These are phyloP conservation scores for Caenorhabditis sp. DNA, from an alignment of 2,888 invertebrate species.

Conservation along the genomic window DNA sequence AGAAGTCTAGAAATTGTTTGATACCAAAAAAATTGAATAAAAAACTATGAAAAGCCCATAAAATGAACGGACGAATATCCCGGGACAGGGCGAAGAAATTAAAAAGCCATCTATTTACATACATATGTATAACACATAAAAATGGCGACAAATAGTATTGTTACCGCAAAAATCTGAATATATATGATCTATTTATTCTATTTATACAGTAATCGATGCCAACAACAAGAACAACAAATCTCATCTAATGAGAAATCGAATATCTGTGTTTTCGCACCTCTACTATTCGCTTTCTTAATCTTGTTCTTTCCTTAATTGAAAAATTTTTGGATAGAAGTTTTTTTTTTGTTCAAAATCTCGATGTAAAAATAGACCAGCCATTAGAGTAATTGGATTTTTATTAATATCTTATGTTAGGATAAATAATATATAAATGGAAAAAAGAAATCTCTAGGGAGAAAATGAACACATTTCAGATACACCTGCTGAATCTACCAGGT, in stretches of 20 bases:
- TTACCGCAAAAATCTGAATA: background rate
- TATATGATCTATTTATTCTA: background rate
- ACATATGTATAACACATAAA: background rate
- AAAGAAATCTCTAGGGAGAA: too few species aligned
- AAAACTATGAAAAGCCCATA: background rate
- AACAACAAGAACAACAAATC: background rate
- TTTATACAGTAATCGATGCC: conserved; percentile 1
- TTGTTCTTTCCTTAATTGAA: background rate
- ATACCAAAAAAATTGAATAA: background rate
- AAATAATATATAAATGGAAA: too few species aligned
- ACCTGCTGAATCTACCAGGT: too few species aligned
- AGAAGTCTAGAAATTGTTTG: too few species aligned
- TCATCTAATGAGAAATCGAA: background rate
- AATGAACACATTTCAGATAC: too few species aligned
- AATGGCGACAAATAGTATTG: background rate
- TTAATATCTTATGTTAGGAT: too few species aligned
- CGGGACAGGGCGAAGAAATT: background rate
- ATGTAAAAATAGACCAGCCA: background rate
- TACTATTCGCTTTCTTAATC: background rate
- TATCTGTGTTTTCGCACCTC: background rate
- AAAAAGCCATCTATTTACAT: background rate
- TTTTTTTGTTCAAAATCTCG: background rate
- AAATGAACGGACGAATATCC: background rate
- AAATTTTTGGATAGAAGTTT: background rate
- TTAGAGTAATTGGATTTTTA: background rate